A percentile compares a stretch with the other conserved stretches of the same genome.
Conservation (phyloP, 2,888 invertebrate species). For the Entomobrya multifasciata region DNA sequence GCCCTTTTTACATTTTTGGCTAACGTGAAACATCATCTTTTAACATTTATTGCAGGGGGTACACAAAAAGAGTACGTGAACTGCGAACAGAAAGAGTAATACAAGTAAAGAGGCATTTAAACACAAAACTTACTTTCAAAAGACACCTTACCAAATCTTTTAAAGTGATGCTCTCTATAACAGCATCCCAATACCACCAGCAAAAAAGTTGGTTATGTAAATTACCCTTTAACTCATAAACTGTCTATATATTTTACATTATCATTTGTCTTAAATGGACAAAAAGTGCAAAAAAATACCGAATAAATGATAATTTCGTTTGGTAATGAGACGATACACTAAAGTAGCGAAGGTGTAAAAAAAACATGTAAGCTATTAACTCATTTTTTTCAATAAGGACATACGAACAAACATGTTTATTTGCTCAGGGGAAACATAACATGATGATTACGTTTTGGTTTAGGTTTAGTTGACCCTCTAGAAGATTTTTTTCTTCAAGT, state of each 20-base stretch:
- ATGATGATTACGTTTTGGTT: not conserved
- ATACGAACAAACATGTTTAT: too few relatives aligned
- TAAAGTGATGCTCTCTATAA: not conserved
- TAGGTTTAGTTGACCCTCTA: not conserved
- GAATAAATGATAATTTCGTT: not conserved
- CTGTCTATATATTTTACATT: conserved; percentile 13
- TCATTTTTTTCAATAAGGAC: not conserved
- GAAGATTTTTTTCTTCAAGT: not conserved
- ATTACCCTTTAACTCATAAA: conserved; percentile 27
- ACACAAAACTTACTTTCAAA: conserved; percentile 9
- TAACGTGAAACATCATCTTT: conserved; percentile 70
- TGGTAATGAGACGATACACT: not conserved
- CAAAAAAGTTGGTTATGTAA: conserved; percentile 33
- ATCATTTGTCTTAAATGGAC: not conserved
- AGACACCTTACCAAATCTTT: conserved; percentile 5
- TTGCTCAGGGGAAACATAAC: too few relatives aligned
- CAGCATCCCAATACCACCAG: not conserved
- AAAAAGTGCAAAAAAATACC: conserved; percentile 15
- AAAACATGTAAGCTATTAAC: too few relatives aligned
- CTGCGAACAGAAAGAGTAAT: conserved; percentile 35
- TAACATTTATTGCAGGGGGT: conserved; percentile 63
- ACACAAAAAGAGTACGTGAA: conserved; percentile 47
- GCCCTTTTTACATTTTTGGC: conserved; percentile 66
- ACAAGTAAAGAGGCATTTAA: not conserved
- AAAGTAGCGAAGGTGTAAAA: too few relatives aligned